phyloP scores from a whole-genome alignment of 2,888 invertebrate species.

The Drosophila nr. perissopoda region DNA sequence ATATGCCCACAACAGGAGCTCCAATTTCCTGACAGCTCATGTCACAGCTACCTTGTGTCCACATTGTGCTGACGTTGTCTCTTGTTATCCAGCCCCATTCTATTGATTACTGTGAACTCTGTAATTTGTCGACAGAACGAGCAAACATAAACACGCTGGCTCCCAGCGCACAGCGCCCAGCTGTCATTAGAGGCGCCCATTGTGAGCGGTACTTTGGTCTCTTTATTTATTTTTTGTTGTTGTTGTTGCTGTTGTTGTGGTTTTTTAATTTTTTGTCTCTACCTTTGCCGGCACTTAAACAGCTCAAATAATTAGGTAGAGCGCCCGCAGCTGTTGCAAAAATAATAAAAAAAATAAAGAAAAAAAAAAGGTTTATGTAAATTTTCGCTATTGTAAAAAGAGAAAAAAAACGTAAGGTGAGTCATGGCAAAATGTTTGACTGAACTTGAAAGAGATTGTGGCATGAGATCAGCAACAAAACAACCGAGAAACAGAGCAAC shows the following conservation, averaged over 20 bases:
- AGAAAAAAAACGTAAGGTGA: constrained; percentile 33
- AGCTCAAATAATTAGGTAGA: constrained; percentile 74
- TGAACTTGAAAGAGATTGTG: constrained; percentile 46
- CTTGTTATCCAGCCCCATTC: constrained; percentile 11
- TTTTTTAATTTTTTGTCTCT: constrained; percentile 31
- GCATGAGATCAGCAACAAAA: constrained; percentile 54
- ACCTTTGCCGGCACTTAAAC: constrained; percentile 53
- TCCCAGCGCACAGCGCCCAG: constrained; percentile 23
- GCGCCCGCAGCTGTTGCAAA: constrained; percentile 30
- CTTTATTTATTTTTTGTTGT: constrained; percentile 23
- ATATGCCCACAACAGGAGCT: constrained; percentile 21
- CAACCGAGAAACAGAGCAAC: constrained; percentile 42
- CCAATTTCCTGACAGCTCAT: constrained; percentile 33
- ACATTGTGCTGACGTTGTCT: constrained; percentile 7
- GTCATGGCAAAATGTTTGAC: constrained; percentile 52
- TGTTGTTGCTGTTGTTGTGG: not conserved
- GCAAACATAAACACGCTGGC: constrained; percentile 36
- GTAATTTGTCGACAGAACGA: constrained; percentile 51
- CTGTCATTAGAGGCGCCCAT: constrained; percentile 61
- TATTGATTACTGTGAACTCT: constrained; percentile 53
- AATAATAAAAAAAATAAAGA: constrained; percentile 6
- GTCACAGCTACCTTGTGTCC: constrained; percentile 21
- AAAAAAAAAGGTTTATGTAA: constrained; percentile 49
- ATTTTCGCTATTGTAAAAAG: constrained; percentile 38
- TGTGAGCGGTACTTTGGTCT: constrained; percentile 39